Conservation (phyloP, 1,140 invertebrate species). For the Procambarus clarkii region DNA sequence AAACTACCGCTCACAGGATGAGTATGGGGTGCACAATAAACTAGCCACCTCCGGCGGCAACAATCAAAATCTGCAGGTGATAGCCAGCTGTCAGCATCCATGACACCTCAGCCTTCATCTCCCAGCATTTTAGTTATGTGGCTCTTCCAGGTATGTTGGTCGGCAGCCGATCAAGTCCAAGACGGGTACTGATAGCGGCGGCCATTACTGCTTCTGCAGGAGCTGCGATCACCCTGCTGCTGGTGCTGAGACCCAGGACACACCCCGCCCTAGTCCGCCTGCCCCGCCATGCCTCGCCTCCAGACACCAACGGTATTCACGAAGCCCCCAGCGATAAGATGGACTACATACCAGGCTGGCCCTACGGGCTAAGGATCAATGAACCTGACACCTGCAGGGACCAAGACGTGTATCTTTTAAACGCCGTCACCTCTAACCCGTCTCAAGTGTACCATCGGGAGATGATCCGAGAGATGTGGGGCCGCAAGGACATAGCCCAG, state of each 20-base stretch:
- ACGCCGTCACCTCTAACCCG: conserved; percentile 50
- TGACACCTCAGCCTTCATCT: too few species aligned
- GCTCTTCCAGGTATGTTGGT: conserved; percentile 19
- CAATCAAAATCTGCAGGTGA: too few species aligned
- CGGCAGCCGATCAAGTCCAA: conserved; percentile 34
- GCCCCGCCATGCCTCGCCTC: not conserved
- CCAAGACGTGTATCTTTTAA: conserved; percentile 43
- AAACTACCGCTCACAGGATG: too few species aligned
- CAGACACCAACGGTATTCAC: not conserved
- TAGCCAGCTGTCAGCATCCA: too few species aligned
- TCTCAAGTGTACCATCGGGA: conserved; percentile 48
- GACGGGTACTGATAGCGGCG: conserved; percentile 32
- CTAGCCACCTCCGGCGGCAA: too few species aligned
- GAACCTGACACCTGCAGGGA: conserved; percentile 37
- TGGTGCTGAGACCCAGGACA: not conserved
- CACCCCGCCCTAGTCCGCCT: not conserved
- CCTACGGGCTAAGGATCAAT: conserved; percentile 39
- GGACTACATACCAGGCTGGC: conserved; percentile 43
- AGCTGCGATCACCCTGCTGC: conserved; percentile 2
- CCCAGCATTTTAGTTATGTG: too few species aligned
- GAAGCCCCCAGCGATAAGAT: not conserved
- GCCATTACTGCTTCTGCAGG: not conserved
- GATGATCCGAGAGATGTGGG: conserved; percentile 52
- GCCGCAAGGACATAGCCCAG: conserved; percentile 5
- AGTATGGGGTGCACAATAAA: too few species aligned